phyloP scores from a whole-genome alignment of 2,113 vertebrate genomes.

The Fulmarus glacialis region DNA sequence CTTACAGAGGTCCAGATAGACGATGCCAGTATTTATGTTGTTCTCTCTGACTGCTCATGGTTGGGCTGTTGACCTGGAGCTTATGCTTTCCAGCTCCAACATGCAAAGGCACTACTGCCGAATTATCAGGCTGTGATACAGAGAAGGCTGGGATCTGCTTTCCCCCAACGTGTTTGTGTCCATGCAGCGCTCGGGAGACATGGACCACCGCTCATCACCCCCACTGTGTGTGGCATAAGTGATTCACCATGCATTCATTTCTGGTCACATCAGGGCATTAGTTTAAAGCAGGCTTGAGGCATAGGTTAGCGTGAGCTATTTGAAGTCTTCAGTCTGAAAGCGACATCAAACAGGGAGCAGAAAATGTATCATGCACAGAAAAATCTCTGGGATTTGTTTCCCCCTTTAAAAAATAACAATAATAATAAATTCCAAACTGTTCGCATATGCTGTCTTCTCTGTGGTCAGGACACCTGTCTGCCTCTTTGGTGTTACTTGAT shows the following conservation, averaged over 20 bases:
- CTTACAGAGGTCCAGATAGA: too few species aligned
- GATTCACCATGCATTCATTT: slow-evolving; percentile 61
- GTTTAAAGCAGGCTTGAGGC: slow-evolving; percentile 38
- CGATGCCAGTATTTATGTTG: neutral
- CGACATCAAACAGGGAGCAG: slow-evolving; percentile 52
- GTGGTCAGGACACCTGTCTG: slow-evolving; percentile 56
- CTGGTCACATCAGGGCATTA: slow-evolving; percentile 33
- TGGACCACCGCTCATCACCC: neutral
- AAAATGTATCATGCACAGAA: slow-evolving; percentile 47
- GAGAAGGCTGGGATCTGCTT: neutral
- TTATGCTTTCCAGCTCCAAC: neutral
- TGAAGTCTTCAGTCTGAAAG: slow-evolving; percentile 34
- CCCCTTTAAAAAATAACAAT: slow-evolving; percentile 26
- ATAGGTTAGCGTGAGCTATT: slow-evolving; percentile 15
- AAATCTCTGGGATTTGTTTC: slow-evolving; percentile 53
- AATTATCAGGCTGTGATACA: neutral
- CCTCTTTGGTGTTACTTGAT: slow-evolving; percentile 44
- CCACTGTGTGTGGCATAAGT: slow-evolving; percentile 6
- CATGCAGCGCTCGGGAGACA: fast-evolving
- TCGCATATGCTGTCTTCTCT: neutral
- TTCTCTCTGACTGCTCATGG: neutral
- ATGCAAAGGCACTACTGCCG: neutral
- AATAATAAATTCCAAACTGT: slow-evolving; percentile 29
- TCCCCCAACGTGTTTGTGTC: fast-evolving
- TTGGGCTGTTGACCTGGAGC: slow-evolving; percentile 6